Conservation (phyloP, 2,113 vertebrate species). For the Tragelaphus buxtoni region DNA sequence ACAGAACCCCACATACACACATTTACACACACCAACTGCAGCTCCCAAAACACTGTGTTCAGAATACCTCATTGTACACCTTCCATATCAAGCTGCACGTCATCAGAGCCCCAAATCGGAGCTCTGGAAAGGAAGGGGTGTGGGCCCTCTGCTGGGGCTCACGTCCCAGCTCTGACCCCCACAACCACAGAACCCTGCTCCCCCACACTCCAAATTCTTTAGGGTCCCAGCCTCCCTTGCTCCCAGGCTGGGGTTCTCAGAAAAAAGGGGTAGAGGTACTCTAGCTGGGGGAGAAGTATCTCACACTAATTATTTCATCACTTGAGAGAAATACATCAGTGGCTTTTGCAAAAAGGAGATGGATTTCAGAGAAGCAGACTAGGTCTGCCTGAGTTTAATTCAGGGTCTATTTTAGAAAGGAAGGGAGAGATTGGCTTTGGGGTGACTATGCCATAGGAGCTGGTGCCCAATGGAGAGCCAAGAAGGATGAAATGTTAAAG, state of each 20-base stretch:
- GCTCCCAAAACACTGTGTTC: background rate
- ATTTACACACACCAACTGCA: background rate
- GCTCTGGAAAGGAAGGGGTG: background rate
- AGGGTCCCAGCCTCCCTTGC: background rate
- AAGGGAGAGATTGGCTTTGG: background rate
- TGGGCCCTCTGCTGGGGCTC: background rate
- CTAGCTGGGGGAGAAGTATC: background rate
- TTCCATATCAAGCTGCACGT: background rate
- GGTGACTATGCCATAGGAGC: background rate
- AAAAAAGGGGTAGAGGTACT: background rate
- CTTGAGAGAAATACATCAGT: background rate
- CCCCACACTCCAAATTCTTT: background rate
- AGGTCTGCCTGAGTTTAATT: background rate
- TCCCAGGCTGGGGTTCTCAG: background rate
- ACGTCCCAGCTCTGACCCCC: background rate
- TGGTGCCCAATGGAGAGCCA: background rate
- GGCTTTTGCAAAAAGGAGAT: background rate
- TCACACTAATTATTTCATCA: background rate
- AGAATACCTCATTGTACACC: slow-evolving; percentile 35
- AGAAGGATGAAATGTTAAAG: background rate
- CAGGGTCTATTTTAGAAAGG: background rate
- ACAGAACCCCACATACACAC: background rate
- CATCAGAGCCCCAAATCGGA: background rate
- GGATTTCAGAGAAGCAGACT: background rate
- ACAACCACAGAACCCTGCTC: background rate